These are phyloP conservation scores for Epinotia demarniana DNA, from an alignment of 2,888 invertebrate genomes.

Conservation along the genomic window DNA sequence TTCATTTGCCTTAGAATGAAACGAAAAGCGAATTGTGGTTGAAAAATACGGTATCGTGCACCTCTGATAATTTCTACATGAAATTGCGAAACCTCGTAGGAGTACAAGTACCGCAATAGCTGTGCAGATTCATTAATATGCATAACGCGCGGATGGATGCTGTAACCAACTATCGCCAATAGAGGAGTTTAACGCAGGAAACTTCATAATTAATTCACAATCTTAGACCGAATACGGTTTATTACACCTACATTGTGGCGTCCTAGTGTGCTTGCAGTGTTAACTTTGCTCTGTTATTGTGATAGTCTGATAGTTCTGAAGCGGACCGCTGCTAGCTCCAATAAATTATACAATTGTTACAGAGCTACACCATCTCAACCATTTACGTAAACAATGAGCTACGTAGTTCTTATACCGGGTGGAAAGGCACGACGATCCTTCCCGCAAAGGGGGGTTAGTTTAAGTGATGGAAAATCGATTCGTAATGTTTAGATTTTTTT, in stretches of 20 bases:
- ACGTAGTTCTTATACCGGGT: too few species aligned
- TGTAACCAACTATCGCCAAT: constrained; percentile 71
- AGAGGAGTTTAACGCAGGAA: constrained; percentile 69
- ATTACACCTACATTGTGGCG: constrained; percentile 61
- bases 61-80: constrained; percentile 12
- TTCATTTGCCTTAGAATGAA: constrained; percentile 36
- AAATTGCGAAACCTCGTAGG: constrained; percentile 51
- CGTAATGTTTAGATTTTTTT: too few species aligned
- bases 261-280: constrained; percentile 46
- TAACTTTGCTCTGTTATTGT: constrained; percentile 40
- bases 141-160: constrained; percentile 71
- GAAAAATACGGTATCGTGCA: constrained; percentile 20
- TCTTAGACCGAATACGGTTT: constrained; percentile 69
- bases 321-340: constrained; percentile 10
- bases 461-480: too few species aligned
- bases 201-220: constrained; percentile 79
- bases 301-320: constrained; percentile 40
- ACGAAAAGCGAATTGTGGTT: constrained; percentile 30
- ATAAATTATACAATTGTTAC: constrained; percentile 15
- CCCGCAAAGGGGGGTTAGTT: too few species aligned
- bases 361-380: not conserved
- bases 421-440: too few species aligned
- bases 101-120: constrained; percentile 62
- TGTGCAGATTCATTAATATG: constrained; percentile 73
- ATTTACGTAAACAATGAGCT: not conserved